Conservation (phyloP, 2,888 invertebrate genomes). For the Euclidia mi region DNA sequence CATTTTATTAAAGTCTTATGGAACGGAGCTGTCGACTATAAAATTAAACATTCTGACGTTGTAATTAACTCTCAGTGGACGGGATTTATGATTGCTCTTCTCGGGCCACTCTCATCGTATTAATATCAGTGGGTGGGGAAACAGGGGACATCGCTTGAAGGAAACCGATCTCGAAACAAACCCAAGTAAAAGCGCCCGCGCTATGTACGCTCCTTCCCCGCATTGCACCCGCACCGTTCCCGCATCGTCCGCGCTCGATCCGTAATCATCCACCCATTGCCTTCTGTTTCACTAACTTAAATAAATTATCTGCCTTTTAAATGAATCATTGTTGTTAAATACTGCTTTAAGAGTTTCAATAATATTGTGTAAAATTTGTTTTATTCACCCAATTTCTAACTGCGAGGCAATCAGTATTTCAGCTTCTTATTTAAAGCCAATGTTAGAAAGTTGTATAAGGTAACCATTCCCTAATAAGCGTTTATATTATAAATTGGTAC, state of each 20-base stretch:
- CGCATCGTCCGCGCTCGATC: constrained; percentile 9
- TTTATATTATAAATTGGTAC: too few relatives aligned
- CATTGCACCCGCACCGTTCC: constrained; percentile 24
- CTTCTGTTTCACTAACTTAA: constrained; percentile 62
- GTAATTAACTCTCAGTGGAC: constrained; percentile 63
- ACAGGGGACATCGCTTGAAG: constrained; percentile 50
- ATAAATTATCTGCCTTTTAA: constrained; percentile 65
- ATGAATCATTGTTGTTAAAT: constrained; percentile 63
- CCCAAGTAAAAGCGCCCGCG: constrained; percentile 64
- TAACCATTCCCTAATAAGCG: too few relatives aligned
- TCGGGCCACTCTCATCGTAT: constrained; percentile 58
- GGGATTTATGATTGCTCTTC: constrained; percentile 68
- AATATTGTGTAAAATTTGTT: constrained; percentile 23
- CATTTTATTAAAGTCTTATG: constrained; percentile 46
- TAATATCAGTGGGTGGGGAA: constrained; percentile 58
- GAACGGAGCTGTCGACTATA: constrained; percentile 46
- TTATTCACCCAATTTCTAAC: constrained; percentile 3
- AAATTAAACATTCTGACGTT: constrained; percentile 62
- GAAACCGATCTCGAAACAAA: constrained; percentile 66
- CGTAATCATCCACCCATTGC: constrained; percentile 48
- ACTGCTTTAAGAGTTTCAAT: constrained; percentile 41
- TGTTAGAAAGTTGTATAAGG: too few relatives aligned
- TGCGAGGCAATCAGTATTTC: not conserved
- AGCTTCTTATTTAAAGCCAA: not conserved
- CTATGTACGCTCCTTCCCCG: constrained; percentile 29